Percentiles rank a stretch among this genome's conserved stretches.
Conservation (phyloP, 2,888 invertebrate genomes). For the Suillia variegata region DNA sequence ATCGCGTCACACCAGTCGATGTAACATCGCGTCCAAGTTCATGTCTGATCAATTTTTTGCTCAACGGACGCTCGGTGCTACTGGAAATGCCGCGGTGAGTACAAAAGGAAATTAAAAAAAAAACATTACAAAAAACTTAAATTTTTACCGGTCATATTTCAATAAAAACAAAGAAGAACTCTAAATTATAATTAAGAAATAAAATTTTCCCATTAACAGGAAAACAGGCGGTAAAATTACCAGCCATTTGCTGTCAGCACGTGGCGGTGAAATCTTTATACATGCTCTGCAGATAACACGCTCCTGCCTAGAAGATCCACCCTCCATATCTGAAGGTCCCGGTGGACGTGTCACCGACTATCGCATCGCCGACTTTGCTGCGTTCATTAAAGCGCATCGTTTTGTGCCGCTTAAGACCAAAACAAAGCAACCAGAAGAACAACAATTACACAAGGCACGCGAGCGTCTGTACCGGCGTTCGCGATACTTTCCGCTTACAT, state of each 20-base stretch:
- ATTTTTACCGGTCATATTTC: too few relatives aligned
- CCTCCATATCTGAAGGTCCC: conserved; percentile 91
- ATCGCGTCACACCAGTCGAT: conserved; percentile 93
- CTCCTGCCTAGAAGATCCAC: conserved; percentile 91
- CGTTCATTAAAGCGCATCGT: conserved; percentile 83
- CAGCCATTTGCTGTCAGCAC: conserved; percentile 90
- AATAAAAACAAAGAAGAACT: too few relatives aligned
- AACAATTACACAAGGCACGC: conserved; percentile 68
- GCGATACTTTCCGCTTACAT: conserved; percentile 87
- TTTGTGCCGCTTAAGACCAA: conserved; percentile 73
- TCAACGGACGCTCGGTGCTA: conserved; percentile 91
- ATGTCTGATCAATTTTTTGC: conserved; percentile 95
- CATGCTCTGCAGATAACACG: conserved; percentile 86
- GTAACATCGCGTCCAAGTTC: conserved; percentile 96
- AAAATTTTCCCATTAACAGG: too few relatives aligned
- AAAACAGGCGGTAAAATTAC: conserved; percentile 86
- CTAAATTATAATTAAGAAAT: too few relatives aligned
- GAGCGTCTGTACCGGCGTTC: conserved; percentile 77
- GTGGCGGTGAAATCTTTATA: conserved; percentile 95
- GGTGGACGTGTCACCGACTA: conserved; percentile 95
- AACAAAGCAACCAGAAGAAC: conserved; percentile 45
- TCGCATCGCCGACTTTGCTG: conserved; percentile 82
- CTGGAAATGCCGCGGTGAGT: conserved; percentile 79
- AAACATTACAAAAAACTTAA: background rate
- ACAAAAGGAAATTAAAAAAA: background rate